Evolutionary conservation across 2,113 vertebrate genomes (phyloP).

Genomic region (Fregata magnificens): DNA sequence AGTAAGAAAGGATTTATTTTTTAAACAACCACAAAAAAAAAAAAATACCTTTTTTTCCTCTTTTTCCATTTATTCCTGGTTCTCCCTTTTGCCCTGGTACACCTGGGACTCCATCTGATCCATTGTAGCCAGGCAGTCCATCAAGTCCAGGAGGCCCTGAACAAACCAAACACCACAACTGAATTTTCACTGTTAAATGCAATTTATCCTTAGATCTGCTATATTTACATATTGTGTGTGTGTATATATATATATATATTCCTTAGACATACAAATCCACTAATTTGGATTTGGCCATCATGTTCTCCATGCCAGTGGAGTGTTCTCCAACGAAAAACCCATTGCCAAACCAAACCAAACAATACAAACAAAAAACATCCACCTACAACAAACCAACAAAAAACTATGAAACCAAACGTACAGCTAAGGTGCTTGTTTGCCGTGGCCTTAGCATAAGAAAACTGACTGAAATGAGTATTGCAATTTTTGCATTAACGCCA

Average conservation of each 20-base stretch:
- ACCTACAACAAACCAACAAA: neutral
- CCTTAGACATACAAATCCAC: neutral
- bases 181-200: neutral
- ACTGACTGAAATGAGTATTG: neutral
- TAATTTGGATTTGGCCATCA: neutral
- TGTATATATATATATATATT: neutral
- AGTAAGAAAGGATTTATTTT: neutral
- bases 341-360: neutral
- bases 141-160: slow-evolving; percentile 83
- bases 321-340: neutral
- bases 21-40: neutral
- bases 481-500: neutral
- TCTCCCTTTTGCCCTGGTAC: slow-evolving; percentile 87
- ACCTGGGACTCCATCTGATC: slow-evolving; percentile 86
- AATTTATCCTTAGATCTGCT: neutral
- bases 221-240: neutral
- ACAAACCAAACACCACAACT: neutral
- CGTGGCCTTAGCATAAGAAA: neutral
- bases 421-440: neutral
- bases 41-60: slow-evolving; percentile 74
- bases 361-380: neutral
- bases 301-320: neutral
- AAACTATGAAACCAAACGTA: neutral
- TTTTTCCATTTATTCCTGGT: slow-evolving; percentile 83
- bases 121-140: slow-evolving; percentile 86